phyloP scores from a whole-genome alignment of 2,888 invertebrate species.

The Reticulitermes lucifugus region DNA sequence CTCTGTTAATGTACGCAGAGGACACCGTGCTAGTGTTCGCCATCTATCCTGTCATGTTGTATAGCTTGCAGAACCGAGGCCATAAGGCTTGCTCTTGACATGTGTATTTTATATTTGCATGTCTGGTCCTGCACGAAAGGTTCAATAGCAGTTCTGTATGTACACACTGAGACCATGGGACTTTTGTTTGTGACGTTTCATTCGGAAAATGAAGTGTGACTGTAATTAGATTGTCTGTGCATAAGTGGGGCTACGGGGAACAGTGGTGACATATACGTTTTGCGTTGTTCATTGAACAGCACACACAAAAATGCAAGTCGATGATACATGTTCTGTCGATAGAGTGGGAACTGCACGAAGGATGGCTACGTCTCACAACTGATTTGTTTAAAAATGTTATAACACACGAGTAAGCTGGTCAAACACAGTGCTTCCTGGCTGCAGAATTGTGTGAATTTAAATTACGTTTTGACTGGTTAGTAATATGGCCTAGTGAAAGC shows the following conservation, averaged over 20 bases:
- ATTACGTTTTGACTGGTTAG: too few species aligned
- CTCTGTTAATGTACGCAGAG: constrained; percentile 28
- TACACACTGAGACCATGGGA: neutral
- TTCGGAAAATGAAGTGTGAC: constrained; percentile 39
- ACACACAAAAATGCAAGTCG: neutral
- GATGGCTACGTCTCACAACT: too few species aligned
- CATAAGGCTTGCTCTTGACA: constrained; percentile 38
- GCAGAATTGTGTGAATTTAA: too few species aligned
- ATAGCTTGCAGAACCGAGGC: constrained; percentile 33
- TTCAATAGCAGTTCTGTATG: neutral
- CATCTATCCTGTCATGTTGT: constrained; percentile 34
- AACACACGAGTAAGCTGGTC: too few species aligned
- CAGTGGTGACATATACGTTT: neutral
- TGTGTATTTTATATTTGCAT: constrained; percentile 42
- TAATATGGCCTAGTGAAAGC: too few species aligned
- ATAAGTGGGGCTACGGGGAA: neutral
- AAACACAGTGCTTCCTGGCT: too few species aligned
- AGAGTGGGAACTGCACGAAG: neutral
- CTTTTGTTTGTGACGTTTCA: constrained; percentile 37
- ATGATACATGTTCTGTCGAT: neutral
- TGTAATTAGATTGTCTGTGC: constrained; percentile 33
- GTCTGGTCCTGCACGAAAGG: neutral
- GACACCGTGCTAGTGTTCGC: constrained; percentile 23
- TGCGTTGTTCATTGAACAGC: neutral
- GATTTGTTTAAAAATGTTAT: too few species aligned